These are phyloP conservation scores for Temnothorax nylanderi DNA, from an alignment of 1,140 invertebrate species.

Conservation along the genomic window DNA sequence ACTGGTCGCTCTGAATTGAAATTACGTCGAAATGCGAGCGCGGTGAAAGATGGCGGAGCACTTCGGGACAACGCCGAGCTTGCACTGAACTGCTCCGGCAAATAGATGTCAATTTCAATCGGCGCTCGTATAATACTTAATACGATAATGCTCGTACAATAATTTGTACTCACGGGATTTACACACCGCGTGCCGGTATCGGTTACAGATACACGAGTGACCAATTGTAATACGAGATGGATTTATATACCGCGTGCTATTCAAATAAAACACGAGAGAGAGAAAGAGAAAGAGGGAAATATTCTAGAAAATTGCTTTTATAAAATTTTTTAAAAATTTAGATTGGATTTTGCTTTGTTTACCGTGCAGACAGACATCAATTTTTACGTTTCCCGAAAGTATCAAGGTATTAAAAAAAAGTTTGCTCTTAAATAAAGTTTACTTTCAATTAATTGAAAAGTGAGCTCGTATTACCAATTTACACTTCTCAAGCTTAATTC, in stretches of 20 bases:
- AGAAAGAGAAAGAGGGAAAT: not conserved
- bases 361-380: not conserved
- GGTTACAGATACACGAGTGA: slow-evolving; percentile 23
- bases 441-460: not conserved
- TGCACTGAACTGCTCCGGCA: slow-evolving; percentile 62
- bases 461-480: slow-evolving; percentile 24
- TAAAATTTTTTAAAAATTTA: not conserved
- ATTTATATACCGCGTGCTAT: not conserved
- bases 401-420: slow-evolving; percentile 4
- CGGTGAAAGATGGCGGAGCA: slow-evolving; percentile 2
- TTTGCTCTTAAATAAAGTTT: slow-evolving; percentile 6
- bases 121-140: slow-evolving; percentile 67
- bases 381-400: not conserved
- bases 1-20: not conserved
- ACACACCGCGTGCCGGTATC: slow-evolving; percentile 25
- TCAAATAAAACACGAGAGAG: not conserved
- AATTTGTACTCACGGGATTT: slow-evolving; percentile 48
- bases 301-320: not conserved
- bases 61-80: slow-evolving; percentile 29
- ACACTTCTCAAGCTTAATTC: not conserved
- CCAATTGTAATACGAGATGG: slow-evolving; percentile 1
- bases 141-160: slow-evolving; percentile 60
- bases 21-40: slow-evolving; percentile 1
- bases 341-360: not conserved
- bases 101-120: slow-evolving; percentile 75